Percentiles rank a stretch among this genome's conserved stretches.
Evolutionary conservation across 2,113 vertebrate genomes (phyloP).

Genomic region (Kryptolebias marmoratus): DNA sequence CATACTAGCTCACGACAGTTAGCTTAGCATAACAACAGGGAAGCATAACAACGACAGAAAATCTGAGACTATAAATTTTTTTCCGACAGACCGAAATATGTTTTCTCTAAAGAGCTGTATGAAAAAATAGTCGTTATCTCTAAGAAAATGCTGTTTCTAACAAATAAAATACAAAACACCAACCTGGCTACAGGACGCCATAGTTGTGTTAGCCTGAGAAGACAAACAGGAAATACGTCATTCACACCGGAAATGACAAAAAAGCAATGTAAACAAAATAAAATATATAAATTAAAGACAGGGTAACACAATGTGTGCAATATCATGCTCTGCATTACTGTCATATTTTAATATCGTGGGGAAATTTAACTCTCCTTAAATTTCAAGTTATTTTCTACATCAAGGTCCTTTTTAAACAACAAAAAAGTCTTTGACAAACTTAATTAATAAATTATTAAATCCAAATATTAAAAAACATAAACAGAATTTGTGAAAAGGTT

Average conservation of each 20-base stretch:
- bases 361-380: too few relatives aligned
- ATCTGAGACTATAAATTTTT: not conserved
- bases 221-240: constrained; percentile 22
- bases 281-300: not conserved
- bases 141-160: not conserved
- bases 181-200: constrained; percentile 77
- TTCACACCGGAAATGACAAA: constrained; percentile 47
- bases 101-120: not conserved
- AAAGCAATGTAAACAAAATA: not conserved
- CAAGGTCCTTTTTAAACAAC: too few relatives aligned
- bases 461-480: too few relatives aligned
- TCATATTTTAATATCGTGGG: too few relatives aligned
- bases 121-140: not conserved
- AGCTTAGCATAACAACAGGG: constrained; percentile 37
- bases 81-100: accelerated
- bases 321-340: too few relatives aligned
- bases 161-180: constrained; percentile 1
- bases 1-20: too few relatives aligned
- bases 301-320: not conserved
- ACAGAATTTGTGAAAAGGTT: too few relatives aligned
- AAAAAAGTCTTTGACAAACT: too few relatives aligned
- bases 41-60: not conserved
- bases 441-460: too few relatives aligned
- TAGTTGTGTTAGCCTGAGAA: constrained; percentile 33
- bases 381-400: too few relatives aligned